phyloP scores from a whole-genome alignment of 2,888 invertebrate species.

The Gastracanthus pulcherrimus region DNA sequence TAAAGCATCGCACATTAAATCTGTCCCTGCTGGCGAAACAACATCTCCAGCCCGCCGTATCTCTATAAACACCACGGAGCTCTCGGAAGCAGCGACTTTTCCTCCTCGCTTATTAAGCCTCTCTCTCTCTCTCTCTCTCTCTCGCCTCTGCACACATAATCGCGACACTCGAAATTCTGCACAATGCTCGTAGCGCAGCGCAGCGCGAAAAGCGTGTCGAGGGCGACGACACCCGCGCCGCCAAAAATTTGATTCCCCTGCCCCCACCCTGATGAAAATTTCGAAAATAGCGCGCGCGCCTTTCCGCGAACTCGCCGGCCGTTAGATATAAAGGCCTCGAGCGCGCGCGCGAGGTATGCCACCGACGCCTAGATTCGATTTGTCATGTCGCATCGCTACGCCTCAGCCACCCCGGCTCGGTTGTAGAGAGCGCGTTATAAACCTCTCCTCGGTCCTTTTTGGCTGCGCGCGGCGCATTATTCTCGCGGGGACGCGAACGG shows the following conservation, averaged over 20 bases:
- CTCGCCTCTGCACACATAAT: no score
- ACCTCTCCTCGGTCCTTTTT: conserved; percentile 50
- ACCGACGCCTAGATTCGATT: conserved; percentile 61
- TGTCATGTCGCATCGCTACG: conserved; percentile 60
- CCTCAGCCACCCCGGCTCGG: no score
- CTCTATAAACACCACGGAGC: no score
- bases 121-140: no score
- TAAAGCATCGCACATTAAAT: no score
- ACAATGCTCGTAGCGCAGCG: background rate
- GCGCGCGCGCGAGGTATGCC: background rate
- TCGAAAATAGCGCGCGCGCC: conserved; percentile 46
- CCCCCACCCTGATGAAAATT: background rate
- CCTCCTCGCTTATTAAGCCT: conserved; percentile 20
- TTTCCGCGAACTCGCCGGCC: conserved; percentile 42
- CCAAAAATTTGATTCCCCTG: conserved; percentile 41
- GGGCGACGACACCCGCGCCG: conserved; percentile 34
- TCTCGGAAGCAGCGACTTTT: background rate
- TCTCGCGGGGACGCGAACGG: background rate
- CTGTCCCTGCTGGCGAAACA: no score
- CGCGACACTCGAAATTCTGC: no score
- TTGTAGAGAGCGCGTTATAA: conserved; percentile 23
- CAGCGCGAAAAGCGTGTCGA: conserved; percentile 33
- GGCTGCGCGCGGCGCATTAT: no score
- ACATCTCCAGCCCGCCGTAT: no score
- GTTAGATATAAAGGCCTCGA: conserved; percentile 47